phyloP scores from a whole-genome alignment of 2,888 invertebrate species.

The Salpingus planirostris region DNA sequence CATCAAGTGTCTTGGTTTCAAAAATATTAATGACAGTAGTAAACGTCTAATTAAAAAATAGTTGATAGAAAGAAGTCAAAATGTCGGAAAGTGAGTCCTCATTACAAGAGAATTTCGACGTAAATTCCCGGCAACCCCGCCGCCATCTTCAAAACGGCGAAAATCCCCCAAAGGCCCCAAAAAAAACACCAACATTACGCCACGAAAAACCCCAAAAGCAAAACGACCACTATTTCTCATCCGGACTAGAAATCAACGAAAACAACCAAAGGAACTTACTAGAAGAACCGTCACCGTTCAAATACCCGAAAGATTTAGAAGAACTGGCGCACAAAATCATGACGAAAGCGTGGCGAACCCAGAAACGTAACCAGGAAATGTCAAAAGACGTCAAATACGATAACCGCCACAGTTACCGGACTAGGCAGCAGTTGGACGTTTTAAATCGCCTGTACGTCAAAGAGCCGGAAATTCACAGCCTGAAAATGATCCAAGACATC shows the following conservation, averaged over 20 bases:
- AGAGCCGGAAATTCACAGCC: conserved; percentile 43
- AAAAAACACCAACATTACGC: conserved; percentile 18
- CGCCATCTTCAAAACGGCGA: conserved; percentile 1
- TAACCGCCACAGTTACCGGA: conserved; percentile 33
- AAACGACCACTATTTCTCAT: conserved; percentile 32
- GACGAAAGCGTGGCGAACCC: conserved; percentile 35
- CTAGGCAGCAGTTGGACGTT: conserved; percentile 42
- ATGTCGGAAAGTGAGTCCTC: conserved; percentile 3
- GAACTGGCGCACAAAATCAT: conserved; percentile 41
- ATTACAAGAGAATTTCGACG: conserved; percentile 7
- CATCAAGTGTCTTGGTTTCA: too few relatives aligned
- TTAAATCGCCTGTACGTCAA: conserved; percentile 50
- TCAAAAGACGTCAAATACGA: conserved; percentile 29
- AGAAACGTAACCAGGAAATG: conserved; percentile 28
- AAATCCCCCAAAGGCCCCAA: conserved; percentile 3
- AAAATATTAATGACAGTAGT: too few relatives aligned
- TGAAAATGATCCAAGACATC: conserved; percentile 53
- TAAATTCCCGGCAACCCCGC: conserved; percentile 2
- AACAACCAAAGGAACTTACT: conserved; percentile 31
- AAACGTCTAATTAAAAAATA: too few relatives aligned
- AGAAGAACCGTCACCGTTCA: conserved; percentile 40
- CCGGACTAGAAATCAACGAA: conserved; percentile 24
- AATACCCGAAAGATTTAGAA: conserved; percentile 38
- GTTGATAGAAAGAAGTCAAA: too few relatives aligned
- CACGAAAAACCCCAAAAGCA: too few relatives aligned